Evolutionary conservation across 2,888 invertebrate species (phyloP), one percentile per base, ranked within the genome.

Genomic region (Cephus runcator): DNA sequence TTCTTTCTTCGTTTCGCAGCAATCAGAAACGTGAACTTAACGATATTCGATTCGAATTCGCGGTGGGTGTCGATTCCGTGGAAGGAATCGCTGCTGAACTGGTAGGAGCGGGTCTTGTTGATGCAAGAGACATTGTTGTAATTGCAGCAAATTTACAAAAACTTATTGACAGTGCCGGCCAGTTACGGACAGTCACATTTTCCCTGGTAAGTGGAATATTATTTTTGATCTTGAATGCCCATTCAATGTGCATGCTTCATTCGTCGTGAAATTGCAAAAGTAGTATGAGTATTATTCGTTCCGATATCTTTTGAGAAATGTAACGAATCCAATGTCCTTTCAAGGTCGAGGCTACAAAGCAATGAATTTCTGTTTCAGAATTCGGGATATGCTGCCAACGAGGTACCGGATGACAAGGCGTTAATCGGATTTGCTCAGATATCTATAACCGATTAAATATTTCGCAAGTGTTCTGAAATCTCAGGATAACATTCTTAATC

Each of bases 401-500:
- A 97, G 93, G 94, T 96, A 81, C 95, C 97, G 77, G 99, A 99
- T 92, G 99, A 99, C 92, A 97, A 97, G 90, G 96, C 98, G 73
- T 94, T 99, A 85, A 95, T 99, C 90, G 99, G 99, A 89, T 99
- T 96, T 93, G 99, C 99, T 91, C 99, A 99, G 93, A 96, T 99
- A 91, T 98, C 98, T 87, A 96, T 98, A 91, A 96, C 96, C 85
- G 97, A 97, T 94, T 97, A 94, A 92, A 77, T 15, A 69, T 78
- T 78, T 71, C 31, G 36, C 40, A 76, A 81, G 75, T 79, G 77
- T 84, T 85, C 81, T 80, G 77, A 82, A 83, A 34, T 81, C 79
- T 83, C 82, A 85, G 86, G 83, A 85, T 83, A 83, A 79, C 69
- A 76, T 83, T 85, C 83, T 84, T 84, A 83, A 80, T 81, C 76